Evolutionary conservation across 1,140 invertebrate species (phyloP).

Genomic region (Drosophila nasuta): DNA sequence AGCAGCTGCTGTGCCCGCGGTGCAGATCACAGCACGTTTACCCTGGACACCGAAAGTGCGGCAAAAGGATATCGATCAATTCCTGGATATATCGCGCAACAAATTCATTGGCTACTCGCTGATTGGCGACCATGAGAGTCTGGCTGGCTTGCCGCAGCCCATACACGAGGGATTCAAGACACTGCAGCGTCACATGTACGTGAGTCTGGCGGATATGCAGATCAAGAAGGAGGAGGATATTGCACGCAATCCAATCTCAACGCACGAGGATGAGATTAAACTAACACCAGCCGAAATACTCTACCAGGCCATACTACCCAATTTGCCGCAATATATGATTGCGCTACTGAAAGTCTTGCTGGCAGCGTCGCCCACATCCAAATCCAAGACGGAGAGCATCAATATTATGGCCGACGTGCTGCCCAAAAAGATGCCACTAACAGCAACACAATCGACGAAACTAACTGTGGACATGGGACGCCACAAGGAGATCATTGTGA

Average conservation of each 20-base stretch:
- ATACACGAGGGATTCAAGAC: slow-evolving; percentile 98
- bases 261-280: slow-evolving; percentile 89
- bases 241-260: slow-evolving; percentile 91
- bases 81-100: slow-evolving; percentile 94
- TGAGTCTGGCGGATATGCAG: slow-evolving; percentile 93
- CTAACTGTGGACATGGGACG: slow-evolving; percentile 98
- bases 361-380: slow-evolving; percentile 98
- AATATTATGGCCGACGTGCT: slow-evolving; percentile 99
- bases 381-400: slow-evolving; percentile 98
- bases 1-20: slow-evolving; percentile 58
- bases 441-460: slow-evolving; percentile 98
- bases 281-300: slow-evolving; percentile 94
- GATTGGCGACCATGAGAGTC: slow-evolving; percentile 92
- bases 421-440: slow-evolving; percentile 98
- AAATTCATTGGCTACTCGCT: slow-evolving; percentile 98
- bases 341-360: slow-evolving; percentile 98
- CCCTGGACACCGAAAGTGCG: slow-evolving; percentile 99
- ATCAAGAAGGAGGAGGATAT: slow-evolving; percentile 94
- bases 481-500: slow-evolving; percentile 99
- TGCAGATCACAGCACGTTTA: slow-evolving; percentile 86
- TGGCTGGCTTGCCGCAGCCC: slow-evolving; percentile 96
- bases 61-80: slow-evolving; percentile 95
- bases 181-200: slow-evolving; percentile 94
- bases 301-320: slow-evolving; percentile 96
- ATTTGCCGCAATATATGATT: slow-evolving; percentile 98